Percentiles rank a stretch among this genome's conserved stretches.
Conservation (phyloP, 2,113 vertebrate species). For the Gavialis gangeticus region DNA sequence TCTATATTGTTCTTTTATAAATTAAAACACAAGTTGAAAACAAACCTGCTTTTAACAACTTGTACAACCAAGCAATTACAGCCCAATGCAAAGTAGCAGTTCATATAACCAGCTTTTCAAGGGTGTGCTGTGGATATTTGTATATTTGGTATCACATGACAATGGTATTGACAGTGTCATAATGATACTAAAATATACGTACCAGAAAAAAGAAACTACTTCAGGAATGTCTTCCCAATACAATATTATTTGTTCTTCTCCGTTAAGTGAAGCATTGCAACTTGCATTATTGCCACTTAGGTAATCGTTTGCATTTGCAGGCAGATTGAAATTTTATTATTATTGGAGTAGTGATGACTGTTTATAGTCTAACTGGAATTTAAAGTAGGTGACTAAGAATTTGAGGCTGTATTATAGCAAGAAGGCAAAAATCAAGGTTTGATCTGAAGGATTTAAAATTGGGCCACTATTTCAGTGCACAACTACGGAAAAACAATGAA, state of each 20-base stretch:
- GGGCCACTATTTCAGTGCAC: neutral
- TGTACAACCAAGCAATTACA: neutral
- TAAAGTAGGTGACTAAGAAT: constrained; percentile 15
- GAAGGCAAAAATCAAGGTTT: neutral
- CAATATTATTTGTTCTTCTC: constrained; percentile 15
- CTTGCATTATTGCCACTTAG: constrained; percentile 48
- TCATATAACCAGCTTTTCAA: neutral
- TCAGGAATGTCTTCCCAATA: constrained; percentile 19
- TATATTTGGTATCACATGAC: neutral
- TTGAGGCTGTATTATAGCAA: neutral
- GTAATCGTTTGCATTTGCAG: constrained; percentile 47
- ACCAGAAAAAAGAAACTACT: neutral
- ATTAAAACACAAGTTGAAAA: neutral
- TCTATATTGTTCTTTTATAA: neutral
- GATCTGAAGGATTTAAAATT: neutral
- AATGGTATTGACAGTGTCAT: neutral
- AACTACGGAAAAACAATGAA: neutral
- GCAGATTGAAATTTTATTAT: constrained; percentile 52
- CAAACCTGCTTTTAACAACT: neutral
- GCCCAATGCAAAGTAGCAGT: neutral
- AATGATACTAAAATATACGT: neutral
- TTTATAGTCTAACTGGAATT: constrained; percentile 49
- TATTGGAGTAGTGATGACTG: constrained; percentile 1
- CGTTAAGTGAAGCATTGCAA: constrained; percentile 39
- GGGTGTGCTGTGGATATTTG: neutral